Evolutionary conservation across 2,113 vertebrate species (phyloP).

Genomic region (Alligator mississippiensis): DNA sequence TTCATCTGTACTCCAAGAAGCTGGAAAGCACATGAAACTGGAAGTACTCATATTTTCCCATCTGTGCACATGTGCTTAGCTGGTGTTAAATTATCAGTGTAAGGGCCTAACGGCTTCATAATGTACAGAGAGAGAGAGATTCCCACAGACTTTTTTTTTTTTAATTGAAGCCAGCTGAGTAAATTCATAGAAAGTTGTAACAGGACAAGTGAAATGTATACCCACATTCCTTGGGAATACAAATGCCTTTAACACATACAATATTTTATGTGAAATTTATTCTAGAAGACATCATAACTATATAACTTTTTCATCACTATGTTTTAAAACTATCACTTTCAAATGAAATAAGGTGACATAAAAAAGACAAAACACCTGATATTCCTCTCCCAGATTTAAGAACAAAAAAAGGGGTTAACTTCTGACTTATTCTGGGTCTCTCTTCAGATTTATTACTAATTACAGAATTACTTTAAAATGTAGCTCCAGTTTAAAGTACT

Average conservation of each 20-base stretch:
- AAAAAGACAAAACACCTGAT: conserved; percentile 42
- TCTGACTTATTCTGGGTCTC: conserved; percentile 38
- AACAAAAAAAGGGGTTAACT: conserved; percentile 47
- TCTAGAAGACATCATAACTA: conserved; percentile 51
- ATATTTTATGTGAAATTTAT: conserved; percentile 66
- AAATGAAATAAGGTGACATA: conserved; percentile 50
- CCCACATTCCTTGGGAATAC: conserved; percentile 67
- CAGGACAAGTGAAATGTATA: conserved; percentile 76
- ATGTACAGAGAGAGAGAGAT: conserved; percentile 76
- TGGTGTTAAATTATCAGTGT: conserved; percentile 77
- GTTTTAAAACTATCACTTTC: conserved; percentile 51
- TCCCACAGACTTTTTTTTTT: conserved; percentile 75
- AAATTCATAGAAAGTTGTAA: conserved; percentile 76
- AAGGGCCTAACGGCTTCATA: conserved; percentile 74
- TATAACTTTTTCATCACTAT: conserved; percentile 32
- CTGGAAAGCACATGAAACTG: conserved; percentile 66
- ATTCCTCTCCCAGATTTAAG: neutral
- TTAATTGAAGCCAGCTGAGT: conserved; percentile 79
- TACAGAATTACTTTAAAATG: conserved; percentile 52
- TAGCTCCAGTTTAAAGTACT: conserved; percentile 9
- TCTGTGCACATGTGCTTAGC: conserved; percentile 73
- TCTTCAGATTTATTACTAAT: conserved; percentile 59
- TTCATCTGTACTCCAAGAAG: conserved; percentile 2
- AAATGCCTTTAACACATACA: conserved; percentile 67
- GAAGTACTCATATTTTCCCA: conserved; percentile 72